Conservation (phyloP, 2,113 vertebrate species). For the Sander vitreus region DNA sequence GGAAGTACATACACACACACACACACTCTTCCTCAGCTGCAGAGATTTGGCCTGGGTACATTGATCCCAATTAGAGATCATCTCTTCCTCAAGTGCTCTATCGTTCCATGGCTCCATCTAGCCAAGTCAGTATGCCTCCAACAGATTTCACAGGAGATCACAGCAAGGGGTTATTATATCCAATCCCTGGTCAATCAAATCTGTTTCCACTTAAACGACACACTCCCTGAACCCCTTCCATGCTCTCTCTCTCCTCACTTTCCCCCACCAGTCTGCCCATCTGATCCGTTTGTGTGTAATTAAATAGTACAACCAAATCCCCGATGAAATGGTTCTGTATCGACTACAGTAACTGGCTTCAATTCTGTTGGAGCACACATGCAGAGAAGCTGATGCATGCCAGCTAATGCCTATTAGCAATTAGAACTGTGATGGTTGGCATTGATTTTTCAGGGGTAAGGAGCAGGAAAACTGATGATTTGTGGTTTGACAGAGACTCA, state of each 20-base stretch:
- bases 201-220: conserved; percentile 66
- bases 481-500: conserved; percentile 30
- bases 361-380: conserved; percentile 32
- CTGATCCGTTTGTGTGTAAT: conserved; percentile 55
- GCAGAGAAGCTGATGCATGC: conserved; percentile 10
- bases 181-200: conserved; percentile 60
- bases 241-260: not conserved
- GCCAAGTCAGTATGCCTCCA: conserved; percentile 27
- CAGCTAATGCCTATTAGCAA: conserved; percentile 42
- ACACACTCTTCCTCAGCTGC: conserved; percentile 28
- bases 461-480: conserved; percentile 37
- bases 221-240: conserved; percentile 30
- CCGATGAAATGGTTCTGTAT: conserved; percentile 40
- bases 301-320: conserved; percentile 60
- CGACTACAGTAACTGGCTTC: conserved; percentile 23
- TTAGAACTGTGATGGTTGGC: conserved; percentile 46
- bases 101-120: conserved; percentile 19
- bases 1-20: conserved; percentile 18
- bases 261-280: conserved; percentile 20
- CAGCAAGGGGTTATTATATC: conserved; percentile 58
- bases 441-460: conserved; percentile 20
- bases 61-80: conserved; percentile 38
- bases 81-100: conserved; percentile 10
- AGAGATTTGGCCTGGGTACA: conserved; percentile 33
- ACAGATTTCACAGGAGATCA: conserved; percentile 59